phyloP scores from a whole-genome alignment of 2,888 invertebrate species.

The Drosophila colorata region DNA sequence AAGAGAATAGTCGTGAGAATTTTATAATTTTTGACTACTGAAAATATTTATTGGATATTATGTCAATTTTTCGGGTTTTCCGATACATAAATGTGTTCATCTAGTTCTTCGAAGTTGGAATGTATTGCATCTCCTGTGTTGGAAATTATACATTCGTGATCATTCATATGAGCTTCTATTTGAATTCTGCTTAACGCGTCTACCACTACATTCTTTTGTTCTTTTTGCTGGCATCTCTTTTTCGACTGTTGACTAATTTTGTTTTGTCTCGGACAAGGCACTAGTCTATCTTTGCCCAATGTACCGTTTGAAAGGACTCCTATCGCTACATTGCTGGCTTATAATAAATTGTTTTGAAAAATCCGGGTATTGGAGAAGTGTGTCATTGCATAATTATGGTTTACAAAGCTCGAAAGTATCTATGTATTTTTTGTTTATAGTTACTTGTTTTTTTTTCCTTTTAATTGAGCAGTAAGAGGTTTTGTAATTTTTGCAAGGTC shows the following conservation, averaged over 20 bases:
- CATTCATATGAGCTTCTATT: neutral
- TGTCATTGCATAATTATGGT: no score
- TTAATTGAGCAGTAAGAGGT: neutral
- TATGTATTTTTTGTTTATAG: no score
- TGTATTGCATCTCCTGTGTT: neutral
- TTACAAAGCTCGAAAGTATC: no score
- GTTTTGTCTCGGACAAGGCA: neutral
- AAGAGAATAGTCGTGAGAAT: no score
- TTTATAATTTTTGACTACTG: no score
- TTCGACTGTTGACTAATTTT: neutral
- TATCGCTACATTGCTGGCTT: neutral
- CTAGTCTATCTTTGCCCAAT: neutral
- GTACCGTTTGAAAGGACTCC: neutral
- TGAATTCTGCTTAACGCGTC: neutral
- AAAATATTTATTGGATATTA: neutral
- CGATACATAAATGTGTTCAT: neutral
- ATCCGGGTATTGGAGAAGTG: neutral
- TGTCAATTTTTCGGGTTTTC: neutral
- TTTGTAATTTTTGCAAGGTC: neutral
- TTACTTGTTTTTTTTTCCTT: neutral
- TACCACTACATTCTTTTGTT: neutral
- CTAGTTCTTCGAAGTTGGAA: neutral
- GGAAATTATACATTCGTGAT: no score
- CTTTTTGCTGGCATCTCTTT: neutral
- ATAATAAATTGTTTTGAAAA: neutral